Percentiles rank a stretch among this genome's conserved stretches.
These are phyloP conservation scores for Acanthosepion esculentum DNA, from an alignment of 2,888 invertebrate genomes.

Conservation along the genomic window DNA sequence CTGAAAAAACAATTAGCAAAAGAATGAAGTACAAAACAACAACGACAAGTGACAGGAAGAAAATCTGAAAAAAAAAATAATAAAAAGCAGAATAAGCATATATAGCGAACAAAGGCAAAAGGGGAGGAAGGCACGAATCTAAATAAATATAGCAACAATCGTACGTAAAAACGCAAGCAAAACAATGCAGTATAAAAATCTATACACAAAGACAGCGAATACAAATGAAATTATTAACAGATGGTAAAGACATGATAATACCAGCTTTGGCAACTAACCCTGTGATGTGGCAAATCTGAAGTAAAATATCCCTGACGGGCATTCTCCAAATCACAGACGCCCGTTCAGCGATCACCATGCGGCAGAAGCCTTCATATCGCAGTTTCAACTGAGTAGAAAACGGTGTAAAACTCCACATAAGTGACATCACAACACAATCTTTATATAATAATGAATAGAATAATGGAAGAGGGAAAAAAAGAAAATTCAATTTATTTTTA, in stretches of 20 bases:
- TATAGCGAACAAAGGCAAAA: not conserved
- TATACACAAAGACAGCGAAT: not conserved
- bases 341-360: not conserved
- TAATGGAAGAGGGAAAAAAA: not conserved
- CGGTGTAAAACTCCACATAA: not conserved
- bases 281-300: not conserved
- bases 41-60: too few species aligned
- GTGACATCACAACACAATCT: not conserved
- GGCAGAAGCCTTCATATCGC: too few species aligned
- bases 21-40: too few species aligned
- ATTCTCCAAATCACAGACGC: not conserved
- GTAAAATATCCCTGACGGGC: not conserved
- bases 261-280: not conserved
- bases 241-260: slow-evolving; percentile 33
- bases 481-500: not conserved
- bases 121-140: not conserved
- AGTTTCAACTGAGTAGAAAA: not conserved
- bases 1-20: too few species aligned
- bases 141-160: not conserved
- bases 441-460: not conserved
- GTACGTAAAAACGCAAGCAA: not conserved
- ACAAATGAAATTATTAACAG: slow-evolving; percentile 15
- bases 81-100: not conserved
- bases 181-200: not conserved
- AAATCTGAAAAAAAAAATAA: too few species aligned